These are phyloP conservation scores for Germaria angustata DNA, from an alignment of 2,888 invertebrate species.

Conservation along the genomic window DNA sequence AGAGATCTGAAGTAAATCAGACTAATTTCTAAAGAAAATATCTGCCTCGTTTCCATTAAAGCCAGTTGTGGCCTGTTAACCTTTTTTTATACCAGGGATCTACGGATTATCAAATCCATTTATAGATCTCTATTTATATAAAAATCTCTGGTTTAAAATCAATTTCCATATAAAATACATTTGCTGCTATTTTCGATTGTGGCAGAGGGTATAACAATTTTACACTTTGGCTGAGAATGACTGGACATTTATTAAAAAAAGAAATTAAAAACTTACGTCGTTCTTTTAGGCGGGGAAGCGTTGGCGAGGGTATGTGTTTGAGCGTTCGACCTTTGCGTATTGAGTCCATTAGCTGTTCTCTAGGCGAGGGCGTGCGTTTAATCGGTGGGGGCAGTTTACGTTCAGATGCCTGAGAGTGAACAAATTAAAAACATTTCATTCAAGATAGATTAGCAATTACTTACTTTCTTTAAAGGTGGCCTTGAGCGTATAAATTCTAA, in stretches of 20 bases:
- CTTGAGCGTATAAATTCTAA: constrained; percentile 97
- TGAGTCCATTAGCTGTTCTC: constrained; percentile 92
- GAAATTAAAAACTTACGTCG: constrained; percentile 81
- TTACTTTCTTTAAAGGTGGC: constrained; percentile 94
- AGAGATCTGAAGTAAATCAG: no score
- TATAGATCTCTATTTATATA: no score
- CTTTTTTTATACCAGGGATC: no score
- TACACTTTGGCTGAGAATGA: no score
- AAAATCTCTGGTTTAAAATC: no score
- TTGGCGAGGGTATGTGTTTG: constrained; percentile 82
- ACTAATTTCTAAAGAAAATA: no score
- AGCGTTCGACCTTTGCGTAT: constrained; percentile 88
- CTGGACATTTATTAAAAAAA: background rate
- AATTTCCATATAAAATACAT: no score
- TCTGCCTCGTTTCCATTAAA: no score
- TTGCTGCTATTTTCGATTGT: no score
- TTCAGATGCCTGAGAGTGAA: constrained; percentile 85
- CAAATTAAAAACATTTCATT: constrained; percentile 3
- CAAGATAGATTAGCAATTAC: constrained; percentile 58
- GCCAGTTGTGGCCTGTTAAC: no score
- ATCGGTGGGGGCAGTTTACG: constrained; percentile 90
- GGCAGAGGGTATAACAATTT: no score
- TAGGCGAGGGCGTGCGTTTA: constrained; percentile 86
- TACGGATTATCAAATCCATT: no score
- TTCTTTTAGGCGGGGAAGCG: constrained; percentile 80